Evolutionary conservation across 1,140 invertebrate genomes (phyloP).

Genomic region (Acyrthosiphon pisum): DNA sequence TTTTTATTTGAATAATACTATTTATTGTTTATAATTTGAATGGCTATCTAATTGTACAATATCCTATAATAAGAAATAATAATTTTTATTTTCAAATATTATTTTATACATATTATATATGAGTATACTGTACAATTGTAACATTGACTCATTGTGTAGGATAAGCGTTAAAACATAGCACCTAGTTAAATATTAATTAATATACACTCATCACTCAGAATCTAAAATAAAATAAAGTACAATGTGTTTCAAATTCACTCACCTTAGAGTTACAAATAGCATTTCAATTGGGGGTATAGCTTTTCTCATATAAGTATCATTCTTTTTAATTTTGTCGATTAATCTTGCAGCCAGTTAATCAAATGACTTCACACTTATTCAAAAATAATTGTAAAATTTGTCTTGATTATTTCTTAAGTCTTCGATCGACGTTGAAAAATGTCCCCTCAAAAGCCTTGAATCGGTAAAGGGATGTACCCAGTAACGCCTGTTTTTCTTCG

Average conservation of each 20-base stretch:
- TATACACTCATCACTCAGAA: neutral
- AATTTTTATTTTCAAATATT: conserved; percentile 21
- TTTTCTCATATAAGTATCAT: conserved; percentile 33
- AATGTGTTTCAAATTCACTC: neutral
- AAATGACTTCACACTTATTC: conserved; percentile 19
- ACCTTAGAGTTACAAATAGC: neutral
- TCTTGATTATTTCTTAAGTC: neutral
- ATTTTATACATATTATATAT: conserved; percentile 21
- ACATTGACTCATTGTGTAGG: conserved; percentile 17
- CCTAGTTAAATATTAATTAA: conserved; percentile 17
- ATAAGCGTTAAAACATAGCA: neutral
- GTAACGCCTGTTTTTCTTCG: no score
- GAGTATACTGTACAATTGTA: conserved; percentile 1
- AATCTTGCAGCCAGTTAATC: conserved; percentile 31
- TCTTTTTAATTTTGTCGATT: conserved; percentile 16
- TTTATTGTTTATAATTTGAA: conserved; percentile 15
- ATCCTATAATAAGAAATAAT: neutral
- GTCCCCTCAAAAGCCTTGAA: no score
- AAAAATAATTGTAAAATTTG: conserved; percentile 37
- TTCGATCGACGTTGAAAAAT: no score
- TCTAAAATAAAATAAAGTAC: conserved; percentile 15
- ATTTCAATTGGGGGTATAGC: neutral
- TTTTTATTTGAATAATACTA: conserved; percentile 15
- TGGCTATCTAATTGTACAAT: neutral
- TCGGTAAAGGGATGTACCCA: no score